Conservation (phyloP, 92 coral and sea anemone genomes). For the Phymanthus crucifer region DNA sequence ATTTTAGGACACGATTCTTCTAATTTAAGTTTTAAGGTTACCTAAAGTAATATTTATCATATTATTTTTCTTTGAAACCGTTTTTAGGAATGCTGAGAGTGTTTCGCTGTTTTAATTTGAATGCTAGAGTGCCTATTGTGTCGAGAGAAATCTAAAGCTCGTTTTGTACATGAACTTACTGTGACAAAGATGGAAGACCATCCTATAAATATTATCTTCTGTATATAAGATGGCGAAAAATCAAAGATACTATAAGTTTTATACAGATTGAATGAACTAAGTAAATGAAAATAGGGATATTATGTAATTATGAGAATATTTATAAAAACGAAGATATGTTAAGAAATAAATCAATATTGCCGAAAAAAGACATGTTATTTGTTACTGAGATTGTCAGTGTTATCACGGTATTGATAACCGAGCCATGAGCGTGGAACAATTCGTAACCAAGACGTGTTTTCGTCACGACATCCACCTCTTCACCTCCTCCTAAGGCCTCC, state of each 20-base stretch:
- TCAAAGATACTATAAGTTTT: neutral
- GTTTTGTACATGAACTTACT: neutral
- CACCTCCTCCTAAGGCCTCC: neutral
- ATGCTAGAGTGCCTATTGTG: neutral
- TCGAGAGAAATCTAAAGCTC: neutral
- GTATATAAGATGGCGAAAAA: neutral
- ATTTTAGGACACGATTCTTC: neutral
- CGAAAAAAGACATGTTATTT: neutral
- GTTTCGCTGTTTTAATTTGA: neutral
- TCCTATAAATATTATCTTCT: neutral
- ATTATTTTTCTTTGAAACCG: neutral
- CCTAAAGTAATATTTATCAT: conserved; percentile 1
- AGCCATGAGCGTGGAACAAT: neutral
- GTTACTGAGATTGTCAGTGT: neutral
- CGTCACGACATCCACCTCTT: neutral
- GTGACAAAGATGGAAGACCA: neutral
- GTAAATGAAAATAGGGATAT: neutral
- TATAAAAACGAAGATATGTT: conserved; percentile 22
- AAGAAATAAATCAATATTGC: neutral
- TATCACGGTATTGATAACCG: neutral
- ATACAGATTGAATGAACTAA: conserved; percentile 8
- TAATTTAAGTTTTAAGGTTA: neutral
- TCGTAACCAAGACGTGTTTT: neutral
- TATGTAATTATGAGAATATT: conserved; percentile 29
- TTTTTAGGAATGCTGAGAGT: neutral